Percentiles rank a stretch among this genome's conserved stretches.
phyloP scores from a whole-genome alignment of 2,888 invertebrate species.

The Sesia apiformis region DNA sequence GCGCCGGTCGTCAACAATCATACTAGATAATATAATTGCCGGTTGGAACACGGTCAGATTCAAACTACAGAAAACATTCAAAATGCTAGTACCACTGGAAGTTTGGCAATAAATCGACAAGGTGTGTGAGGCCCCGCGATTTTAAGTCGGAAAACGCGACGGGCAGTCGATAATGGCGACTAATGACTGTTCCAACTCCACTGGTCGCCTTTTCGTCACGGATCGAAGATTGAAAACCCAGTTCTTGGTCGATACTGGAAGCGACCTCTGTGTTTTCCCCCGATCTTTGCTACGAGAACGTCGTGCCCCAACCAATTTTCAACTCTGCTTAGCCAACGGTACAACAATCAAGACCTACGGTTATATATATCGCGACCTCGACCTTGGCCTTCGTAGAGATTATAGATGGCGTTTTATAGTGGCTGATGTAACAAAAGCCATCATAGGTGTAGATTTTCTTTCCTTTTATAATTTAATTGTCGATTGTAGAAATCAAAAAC shows the following conservation, averaged over 20 bases:
- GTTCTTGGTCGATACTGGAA: too few species aligned
- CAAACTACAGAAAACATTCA: background rate
- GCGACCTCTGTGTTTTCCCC: too few species aligned
- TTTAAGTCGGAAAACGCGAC: too few species aligned
- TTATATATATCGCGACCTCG: conserved; percentile 10
- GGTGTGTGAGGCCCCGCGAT: conserved; percentile 10
- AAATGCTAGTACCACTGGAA: conserved; percentile 10
- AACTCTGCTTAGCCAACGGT: conserved; percentile 26
- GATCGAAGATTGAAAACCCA: too few species aligned
- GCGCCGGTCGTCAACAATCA: too few species aligned
- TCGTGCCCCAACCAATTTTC: conserved; percentile 13
- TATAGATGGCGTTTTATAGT: conserved; percentile 26
- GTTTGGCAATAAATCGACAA: conserved; percentile 1
- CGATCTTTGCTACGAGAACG: conserved; percentile 9
- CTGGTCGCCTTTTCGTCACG: too few species aligned
- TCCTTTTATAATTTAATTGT: conserved; percentile 21
- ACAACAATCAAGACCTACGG: conserved; percentile 25
- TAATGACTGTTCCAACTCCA: too few species aligned
- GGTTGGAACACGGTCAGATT: too few species aligned
- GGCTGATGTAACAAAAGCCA: conserved; percentile 26
- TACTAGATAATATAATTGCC: too few species aligned
- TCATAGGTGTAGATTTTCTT: conserved; percentile 31
- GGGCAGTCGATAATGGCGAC: too few species aligned
- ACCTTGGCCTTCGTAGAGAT: conserved; percentile 21
- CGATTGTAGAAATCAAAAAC: conserved; percentile 14